Evolutionary conservation across 2,888 invertebrate genomes (phyloP).

Genomic region (Phlogophora meticulosa): DNA sequence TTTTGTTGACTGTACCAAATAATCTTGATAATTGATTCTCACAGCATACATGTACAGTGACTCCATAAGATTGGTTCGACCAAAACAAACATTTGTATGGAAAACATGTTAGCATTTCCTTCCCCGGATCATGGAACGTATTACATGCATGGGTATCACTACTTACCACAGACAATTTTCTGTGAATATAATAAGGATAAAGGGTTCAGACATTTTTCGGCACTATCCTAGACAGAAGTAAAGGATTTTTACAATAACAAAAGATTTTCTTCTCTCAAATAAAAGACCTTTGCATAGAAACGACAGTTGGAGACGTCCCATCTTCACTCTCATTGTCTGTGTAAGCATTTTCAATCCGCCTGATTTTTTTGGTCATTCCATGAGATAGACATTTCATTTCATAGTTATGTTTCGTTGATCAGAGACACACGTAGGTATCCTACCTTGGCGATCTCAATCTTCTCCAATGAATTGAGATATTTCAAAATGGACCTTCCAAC

Average conservation of each 20-base stretch:
- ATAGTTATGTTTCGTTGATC: too few relatives aligned
- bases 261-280: not conserved
- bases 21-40: slow-evolving; percentile 8
- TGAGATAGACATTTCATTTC: too few relatives aligned
- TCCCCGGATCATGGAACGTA: slow-evolving; percentile 13
- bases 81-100: slow-evolving; percentile 48
- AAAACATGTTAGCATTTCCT: slow-evolving; percentile 35
- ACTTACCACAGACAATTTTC: slow-evolving; percentile 5
- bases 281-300: not conserved
- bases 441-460: too few relatives aligned
- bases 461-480: too few relatives aligned
- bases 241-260: not conserved
- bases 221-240: not conserved
- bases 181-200: not conserved
- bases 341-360: too few relatives aligned
- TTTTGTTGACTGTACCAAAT: slow-evolving; percentile 9
- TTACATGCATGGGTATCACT: slow-evolving; percentile 38
- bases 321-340: not conserved
- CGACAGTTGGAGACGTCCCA: not conserved
- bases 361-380: too few relatives aligned
- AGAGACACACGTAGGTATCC: too few relatives aligned
- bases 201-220: not conserved
- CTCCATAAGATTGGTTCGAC: slow-evolving; percentile 15
- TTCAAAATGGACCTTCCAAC: too few relatives aligned
- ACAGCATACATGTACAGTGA: slow-evolving; percentile 35